Percentiles rank a stretch among this genome's conserved stretches.
Conservation (phyloP, 2,113 vertebrate species). For the Nicator chloris region DNA sequence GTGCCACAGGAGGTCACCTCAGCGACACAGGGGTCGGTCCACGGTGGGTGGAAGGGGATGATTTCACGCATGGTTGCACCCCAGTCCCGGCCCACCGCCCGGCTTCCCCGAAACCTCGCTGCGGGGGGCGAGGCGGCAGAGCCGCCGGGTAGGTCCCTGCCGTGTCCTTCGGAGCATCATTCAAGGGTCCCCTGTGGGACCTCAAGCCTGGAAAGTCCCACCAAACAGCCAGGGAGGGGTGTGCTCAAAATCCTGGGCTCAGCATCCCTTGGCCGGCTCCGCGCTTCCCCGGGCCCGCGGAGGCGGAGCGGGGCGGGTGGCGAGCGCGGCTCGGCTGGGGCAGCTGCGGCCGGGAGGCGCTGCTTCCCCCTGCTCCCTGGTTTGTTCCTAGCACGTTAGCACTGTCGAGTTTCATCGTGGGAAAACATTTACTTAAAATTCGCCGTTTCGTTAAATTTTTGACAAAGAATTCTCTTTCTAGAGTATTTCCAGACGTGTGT, state of each 20-base stretch:
- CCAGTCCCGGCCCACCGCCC: not conserved
- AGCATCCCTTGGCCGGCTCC: not conserved
- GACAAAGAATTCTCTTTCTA: not conserved
- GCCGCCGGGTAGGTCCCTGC: too few species aligned
- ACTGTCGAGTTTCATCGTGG: not conserved
- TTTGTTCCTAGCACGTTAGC: not conserved
- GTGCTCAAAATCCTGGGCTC: not conserved
- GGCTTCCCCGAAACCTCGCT: not conserved
- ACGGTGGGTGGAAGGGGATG: not conserved
- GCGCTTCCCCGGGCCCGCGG: not conserved
- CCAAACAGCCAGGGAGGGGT: not conserved
- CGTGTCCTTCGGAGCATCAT: not conserved
- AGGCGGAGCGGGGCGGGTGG: not conserved
- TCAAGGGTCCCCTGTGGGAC: not conserved
- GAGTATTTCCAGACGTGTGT: not conserved
- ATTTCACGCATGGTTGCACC: not conserved
- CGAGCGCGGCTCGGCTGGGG: not conserved
- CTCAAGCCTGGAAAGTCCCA: not conserved
- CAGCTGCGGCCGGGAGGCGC: not conserved
- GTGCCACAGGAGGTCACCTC: not conserved
- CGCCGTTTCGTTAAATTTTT: not conserved
- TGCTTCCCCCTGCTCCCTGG: not conserved
- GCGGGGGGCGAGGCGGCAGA: not conserved
- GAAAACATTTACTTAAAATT: not conserved
- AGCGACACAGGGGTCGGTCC: not conserved